phyloP scores from a whole-genome alignment of 2,113 vertebrate species.

The Paradisaea rubra region DNA sequence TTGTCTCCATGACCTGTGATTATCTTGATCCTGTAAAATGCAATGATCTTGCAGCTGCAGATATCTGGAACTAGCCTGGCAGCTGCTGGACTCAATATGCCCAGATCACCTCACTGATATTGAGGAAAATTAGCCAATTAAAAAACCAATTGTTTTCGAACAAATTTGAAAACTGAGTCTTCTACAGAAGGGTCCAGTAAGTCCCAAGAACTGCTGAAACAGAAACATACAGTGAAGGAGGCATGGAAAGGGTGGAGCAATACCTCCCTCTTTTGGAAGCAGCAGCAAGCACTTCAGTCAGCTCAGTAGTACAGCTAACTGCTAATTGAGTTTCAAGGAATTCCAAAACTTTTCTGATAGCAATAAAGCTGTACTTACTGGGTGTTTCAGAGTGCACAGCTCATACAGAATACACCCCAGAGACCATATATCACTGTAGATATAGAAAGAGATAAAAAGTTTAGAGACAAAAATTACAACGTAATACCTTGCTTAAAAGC shows the following conservation, averaged over 20 bases:
- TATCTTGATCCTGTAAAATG: neutral
- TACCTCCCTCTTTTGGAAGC: neutral
- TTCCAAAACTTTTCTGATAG: neutral
- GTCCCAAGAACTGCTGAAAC: neutral
- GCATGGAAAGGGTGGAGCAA: neutral
- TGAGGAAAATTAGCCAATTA: neutral
- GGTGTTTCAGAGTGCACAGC: conserved; percentile 88
- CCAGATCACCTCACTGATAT: neutral
- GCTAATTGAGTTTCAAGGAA: neutral
- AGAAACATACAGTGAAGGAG: neutral
- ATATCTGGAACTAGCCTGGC: neutral
- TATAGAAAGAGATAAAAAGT: neutral
- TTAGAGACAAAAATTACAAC: neutral
- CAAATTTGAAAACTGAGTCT: neutral
- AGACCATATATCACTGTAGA: conserved; percentile 92
- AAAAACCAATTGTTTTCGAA: neutral
- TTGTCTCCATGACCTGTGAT: neutral
- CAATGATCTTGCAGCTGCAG: neutral
- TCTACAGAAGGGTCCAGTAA: neutral
- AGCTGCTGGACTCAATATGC: neutral
- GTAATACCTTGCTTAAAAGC: neutral
- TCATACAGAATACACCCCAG: conserved; percentile 93
- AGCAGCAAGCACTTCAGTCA: neutral
- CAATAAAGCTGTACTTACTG: conserved; percentile 72
- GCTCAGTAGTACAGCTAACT: neutral